A percentile compares a stretch with the other conserved stretches of the same genome.
phyloP scores from a whole-genome alignment of 2,113 vertebrate genomes.

The Notothenia rossii region DNA sequence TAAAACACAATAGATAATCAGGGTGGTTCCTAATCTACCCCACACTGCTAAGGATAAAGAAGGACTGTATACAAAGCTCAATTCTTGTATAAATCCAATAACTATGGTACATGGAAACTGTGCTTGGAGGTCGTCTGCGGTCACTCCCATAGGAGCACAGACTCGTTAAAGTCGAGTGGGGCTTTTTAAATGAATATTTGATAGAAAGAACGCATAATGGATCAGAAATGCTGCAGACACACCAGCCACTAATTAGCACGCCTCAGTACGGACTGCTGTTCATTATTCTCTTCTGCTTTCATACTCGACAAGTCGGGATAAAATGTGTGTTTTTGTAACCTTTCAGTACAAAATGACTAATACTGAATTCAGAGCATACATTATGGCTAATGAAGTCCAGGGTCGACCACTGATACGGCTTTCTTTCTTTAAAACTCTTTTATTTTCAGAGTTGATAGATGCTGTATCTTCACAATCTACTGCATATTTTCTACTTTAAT shows the following conservation, averaged over 20 bases:
- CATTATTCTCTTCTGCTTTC: slow-evolving; percentile 6
- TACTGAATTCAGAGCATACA: background rate
- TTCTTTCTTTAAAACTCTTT: background rate
- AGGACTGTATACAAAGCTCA: too few relatives aligned
- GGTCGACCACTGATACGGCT: too few relatives aligned
- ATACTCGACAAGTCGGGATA: background rate
- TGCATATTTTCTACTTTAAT: too few relatives aligned
- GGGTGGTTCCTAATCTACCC: too few relatives aligned
- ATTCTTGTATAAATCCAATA: too few relatives aligned
- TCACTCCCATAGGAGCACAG: background rate
- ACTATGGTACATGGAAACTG: too few relatives aligned
- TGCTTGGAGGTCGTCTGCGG: background rate
- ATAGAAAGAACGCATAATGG: slow-evolving; percentile 9
- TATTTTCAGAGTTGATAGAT: too few relatives aligned
- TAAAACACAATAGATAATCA: background rate
- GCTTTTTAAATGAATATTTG: slow-evolving; percentile 6
- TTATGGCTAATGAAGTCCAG: accelerated
- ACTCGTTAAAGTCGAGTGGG: background rate
- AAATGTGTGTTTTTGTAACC: background rate
- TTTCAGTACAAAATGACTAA: background rate
- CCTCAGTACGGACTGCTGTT: background rate
- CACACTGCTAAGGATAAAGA: too few relatives aligned
- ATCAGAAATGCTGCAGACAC: slow-evolving; percentile 18
- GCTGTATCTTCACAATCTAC: too few relatives aligned
- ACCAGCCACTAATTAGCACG: slow-evolving; percentile 1